Percentiles rank a stretch among this genome's conserved stretches.
Evolutionary conservation across 2,797 vertebrate genomes (phyloP).

Genomic region (Melanogrammus aeglefinus): DNA sequence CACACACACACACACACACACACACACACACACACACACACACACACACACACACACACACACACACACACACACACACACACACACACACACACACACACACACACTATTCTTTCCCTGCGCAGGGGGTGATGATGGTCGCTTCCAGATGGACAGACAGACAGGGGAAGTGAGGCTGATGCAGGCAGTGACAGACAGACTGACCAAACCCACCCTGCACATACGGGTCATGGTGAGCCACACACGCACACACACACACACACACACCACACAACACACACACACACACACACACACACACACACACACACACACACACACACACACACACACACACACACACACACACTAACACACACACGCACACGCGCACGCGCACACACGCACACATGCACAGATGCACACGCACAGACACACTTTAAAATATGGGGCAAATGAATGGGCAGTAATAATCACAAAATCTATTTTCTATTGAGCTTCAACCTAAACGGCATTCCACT

Average conservation of each 20-base stretch:
- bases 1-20: background rate
- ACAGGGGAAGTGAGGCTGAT: constrained; percentile 66
- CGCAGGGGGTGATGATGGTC: constrained; percentile 62
- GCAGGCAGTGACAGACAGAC: constrained; percentile 57
- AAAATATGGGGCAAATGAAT: background rate
- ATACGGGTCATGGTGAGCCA: constrained; percentile 74
- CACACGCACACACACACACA: background rate
- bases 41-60: background rate
- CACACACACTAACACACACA: too few relatives aligned
- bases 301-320: background rate
- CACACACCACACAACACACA: background rate
- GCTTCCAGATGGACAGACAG: constrained; percentile 69
- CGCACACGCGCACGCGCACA: background rate
- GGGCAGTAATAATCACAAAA: background rate
- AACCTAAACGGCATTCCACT: background rate
- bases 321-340: too few relatives aligned
- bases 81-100: background rate
- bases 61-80: background rate
- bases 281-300: background rate
- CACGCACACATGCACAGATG: background rate
- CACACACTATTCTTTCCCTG: background rate
- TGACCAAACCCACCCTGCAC: constrained; percentile 55
- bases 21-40: background rate
- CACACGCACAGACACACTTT: background rate
- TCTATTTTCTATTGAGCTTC: background rate